Base-by-base conservation (phyloP, 2,888 invertebrate genomes). In the Philhelius pedissequus region DNA sequence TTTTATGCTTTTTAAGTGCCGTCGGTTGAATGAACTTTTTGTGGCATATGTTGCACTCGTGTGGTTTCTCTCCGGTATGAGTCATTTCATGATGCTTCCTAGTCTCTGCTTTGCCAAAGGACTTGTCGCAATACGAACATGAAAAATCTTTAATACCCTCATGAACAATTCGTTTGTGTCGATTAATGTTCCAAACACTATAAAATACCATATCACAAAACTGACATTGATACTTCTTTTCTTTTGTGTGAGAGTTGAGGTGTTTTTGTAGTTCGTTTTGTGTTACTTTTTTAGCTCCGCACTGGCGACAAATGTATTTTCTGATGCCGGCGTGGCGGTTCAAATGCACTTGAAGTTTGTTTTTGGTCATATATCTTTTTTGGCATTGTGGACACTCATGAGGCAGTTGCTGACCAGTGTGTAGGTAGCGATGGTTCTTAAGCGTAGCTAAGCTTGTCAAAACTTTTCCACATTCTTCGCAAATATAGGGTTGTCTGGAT, bases 11-110 rank as follows among this genome's bases (percentile, higher is more conserved):
- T 74, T 90, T 90, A 4, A 91, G 86, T 3, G 90, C 90, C 27
- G 90, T 89, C 50, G 88, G 88, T 75, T 91, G 91, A 8, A 90
- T 90, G 87, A 91, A 91, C 50, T 89, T 88, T 66, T 90, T 91
- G 35, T 88, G 88, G 45, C 91, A 91, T 11, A 88, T 87, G 18
- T 87, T 87, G 75, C 91, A 91, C 45, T 88, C 90, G 68, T 91
- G 90, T 0, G 91, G 91, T 32, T 91, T 91, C 62, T 91, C 91
- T 2, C 91, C 91, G 0, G 91, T 91, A 54, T 91, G 91, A 0
- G 90, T 91, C 91, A 91, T 91, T 86, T 90, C 90, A 64, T 91
- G 90, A 84, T 91, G 90, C 15, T 91, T 90, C 20, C 90, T 86
- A 0, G 90, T 91, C 81, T 91, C 91, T 0, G 90, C 90, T 80